phyloP scores from a whole-genome alignment of 2,797 vertebrate genomes.

The Spinus olivaceus region DNA sequence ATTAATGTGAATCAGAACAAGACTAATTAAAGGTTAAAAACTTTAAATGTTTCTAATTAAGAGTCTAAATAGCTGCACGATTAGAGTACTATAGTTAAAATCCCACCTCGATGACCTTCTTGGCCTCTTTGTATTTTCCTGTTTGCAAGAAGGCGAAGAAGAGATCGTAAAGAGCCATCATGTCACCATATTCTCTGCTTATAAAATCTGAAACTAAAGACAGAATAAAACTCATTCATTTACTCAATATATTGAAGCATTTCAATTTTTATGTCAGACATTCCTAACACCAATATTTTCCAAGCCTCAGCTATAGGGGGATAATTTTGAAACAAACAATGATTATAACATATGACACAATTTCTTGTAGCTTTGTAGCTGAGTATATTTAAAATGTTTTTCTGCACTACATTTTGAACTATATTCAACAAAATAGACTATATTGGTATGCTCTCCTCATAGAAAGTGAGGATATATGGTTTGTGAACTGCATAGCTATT shows the following conservation, averaged over 20 bases:
- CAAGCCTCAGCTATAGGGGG: neutral
- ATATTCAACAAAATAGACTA: neutral
- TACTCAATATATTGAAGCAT: neutral
- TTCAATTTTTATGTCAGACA: neutral
- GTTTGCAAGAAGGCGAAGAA: constrained; percentile 92
- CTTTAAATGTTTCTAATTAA: constrained; percentile 79
- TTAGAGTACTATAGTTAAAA: constrained; percentile 59
- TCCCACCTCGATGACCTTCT: constrained; percentile 93
- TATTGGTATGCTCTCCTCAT: neutral
- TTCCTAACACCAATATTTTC: neutral
- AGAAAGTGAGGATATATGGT: neutral
- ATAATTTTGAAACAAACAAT: neutral
- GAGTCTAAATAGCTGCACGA: constrained; percentile 74
- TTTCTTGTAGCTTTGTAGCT: neutral
- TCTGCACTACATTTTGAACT: neutral
- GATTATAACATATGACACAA: neutral
- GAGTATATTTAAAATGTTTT: neutral
- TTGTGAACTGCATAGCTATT: neutral
- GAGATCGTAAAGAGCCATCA: constrained; percentile 91
- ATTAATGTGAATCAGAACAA: constrained; percentile 76
- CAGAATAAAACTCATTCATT: neutral
- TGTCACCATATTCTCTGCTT: constrained; percentile 88
- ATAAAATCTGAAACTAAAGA: constrained; percentile 87
- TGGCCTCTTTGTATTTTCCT: constrained; percentile 90
- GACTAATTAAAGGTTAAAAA: constrained; percentile 79